Evolutionary conservation across 2,113 vertebrate species (phyloP).

Genomic region (Mastomys coucha): DNA sequence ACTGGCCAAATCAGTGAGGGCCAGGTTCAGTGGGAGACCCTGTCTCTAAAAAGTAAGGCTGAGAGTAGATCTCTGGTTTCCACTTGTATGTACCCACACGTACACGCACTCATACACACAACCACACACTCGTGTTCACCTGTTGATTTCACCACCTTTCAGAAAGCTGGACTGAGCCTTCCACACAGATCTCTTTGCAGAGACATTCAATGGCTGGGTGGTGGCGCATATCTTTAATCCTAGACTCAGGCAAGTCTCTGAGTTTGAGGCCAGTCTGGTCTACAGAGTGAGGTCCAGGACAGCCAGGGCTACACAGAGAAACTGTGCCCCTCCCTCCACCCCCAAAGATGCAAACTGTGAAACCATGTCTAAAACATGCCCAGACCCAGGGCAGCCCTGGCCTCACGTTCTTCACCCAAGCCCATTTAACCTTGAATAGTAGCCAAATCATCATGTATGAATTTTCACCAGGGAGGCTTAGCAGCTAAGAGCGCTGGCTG

Average conservation of each 20-base stretch:
- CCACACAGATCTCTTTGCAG: not conserved
- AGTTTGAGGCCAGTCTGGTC: too few relatives aligned
- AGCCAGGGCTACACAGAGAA: too few relatives aligned
- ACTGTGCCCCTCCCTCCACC: too few relatives aligned
- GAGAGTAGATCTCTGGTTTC: not conserved
- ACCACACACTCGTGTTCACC: not conserved
- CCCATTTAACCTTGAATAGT: not conserved
- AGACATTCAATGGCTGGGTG: not conserved
- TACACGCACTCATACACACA: not conserved
- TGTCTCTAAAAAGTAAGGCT: not conserved
- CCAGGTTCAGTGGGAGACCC: not conserved
- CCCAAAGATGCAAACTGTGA: too few relatives aligned
- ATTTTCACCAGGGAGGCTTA: not conserved
- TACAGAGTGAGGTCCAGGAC: too few relatives aligned
- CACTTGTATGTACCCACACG: not conserved
- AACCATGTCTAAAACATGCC: too few relatives aligned
- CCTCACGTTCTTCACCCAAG: slow-evolving; percentile 19
- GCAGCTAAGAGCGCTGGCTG: not conserved
- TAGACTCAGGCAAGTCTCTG: too few relatives aligned
- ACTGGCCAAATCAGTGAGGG: not conserved
- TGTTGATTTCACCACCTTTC: not conserved
- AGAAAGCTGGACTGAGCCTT: not conserved
- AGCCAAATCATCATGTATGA: not conserved
- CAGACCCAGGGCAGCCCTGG: too few relatives aligned
- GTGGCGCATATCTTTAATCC: too few relatives aligned